Conservation (phyloP, 2,888 invertebrate species). For the Rhagonycha fulva region DNA sequence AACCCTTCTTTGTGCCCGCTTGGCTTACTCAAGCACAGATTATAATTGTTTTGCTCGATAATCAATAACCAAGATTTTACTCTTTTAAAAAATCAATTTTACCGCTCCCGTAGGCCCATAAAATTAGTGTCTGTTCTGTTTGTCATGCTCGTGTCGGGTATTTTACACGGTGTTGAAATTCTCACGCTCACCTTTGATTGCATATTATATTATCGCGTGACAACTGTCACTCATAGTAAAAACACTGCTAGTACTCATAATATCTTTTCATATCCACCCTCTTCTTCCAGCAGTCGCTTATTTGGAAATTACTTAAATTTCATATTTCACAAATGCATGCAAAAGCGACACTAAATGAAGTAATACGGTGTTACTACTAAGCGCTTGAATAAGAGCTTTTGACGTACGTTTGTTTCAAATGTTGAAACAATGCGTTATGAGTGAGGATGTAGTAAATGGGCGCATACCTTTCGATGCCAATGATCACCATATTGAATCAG, state of each 20-base stretch:
- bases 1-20: slow-evolving; percentile 35
- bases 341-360: not conserved
- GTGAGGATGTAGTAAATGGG: slow-evolving; percentile 29
- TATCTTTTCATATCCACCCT: slow-evolving; percentile 24
- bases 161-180: slow-evolving; percentile 28
- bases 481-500: slow-evolving; percentile 43
- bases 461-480: slow-evolving; percentile 41
- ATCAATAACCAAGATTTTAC: slow-evolving; percentile 14
- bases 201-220: slow-evolving; percentile 32
- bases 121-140: slow-evolving; percentile 8
- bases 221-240: slow-evolving; percentile 25
- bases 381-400: not conserved
- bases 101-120: not conserved
- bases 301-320: slow-evolving; percentile 8
- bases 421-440: slow-evolving; percentile 25
- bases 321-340: not conserved
- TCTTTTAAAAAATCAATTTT: not conserved
- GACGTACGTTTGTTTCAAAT: not conserved
- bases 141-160: slow-evolving; percentile 24
- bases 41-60: slow-evolving; percentile 29
- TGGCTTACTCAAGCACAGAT: slow-evolving; percentile 25
- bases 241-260: slow-evolving; percentile 23
- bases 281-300: slow-evolving; percentile 17
- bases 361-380: not conserved
- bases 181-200: slow-evolving; percentile 32